Evolutionary conservation across 2,797 vertebrate genomes (phyloP), one percentile per base, ranked within the genome.

Genomic region (Crocodylus rhombifer): DNA sequence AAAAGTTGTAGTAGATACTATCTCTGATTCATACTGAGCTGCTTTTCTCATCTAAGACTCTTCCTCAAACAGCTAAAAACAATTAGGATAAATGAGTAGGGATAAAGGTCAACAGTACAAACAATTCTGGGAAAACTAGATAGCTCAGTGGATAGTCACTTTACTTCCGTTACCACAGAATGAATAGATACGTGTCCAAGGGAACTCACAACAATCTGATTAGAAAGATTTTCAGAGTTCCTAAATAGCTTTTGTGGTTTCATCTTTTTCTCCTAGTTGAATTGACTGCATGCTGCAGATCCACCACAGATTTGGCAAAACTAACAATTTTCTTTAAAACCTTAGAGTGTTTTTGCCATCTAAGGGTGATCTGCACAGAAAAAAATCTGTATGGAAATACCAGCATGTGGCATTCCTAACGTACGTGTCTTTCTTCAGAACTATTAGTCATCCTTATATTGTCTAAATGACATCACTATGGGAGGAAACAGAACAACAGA

Each of bases 41-140:
- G 95, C 96, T 97, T 97, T 97, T 96, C 96, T 97, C 97, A 96
- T 97, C 94, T 86, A 91, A 97, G 95, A 96, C 64, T 95, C 93
- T 97, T 97, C 95, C 96, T 98, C 94, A 97, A 97, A 94, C 95
- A 97, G 94, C 95, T 97, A 75, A 91, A 96, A 97, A 97, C 97
- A 98, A 97, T 97, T 87, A 93, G 97, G 93, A 96, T 95, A 96
- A 97, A 97, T 91, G 90, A 91, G 92, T 84, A 96, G 96, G 95
- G 91, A 90, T 81, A 97, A 97, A 98, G 97, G 97, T 97, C 97
- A 97, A 86, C 91, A 83, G 95, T 92, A 93, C 77, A 95, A 97
- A 98, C 97, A 97, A 97, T 97, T 95, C 97, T 97, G 97, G 96
- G 97, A 98, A 98, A 89, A 30, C 93, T 91, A 89, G 92, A 94